Base-by-base conservation (phyloP, 2,888 invertebrate genomes). In the Orchesellides sinensis region DNA sequence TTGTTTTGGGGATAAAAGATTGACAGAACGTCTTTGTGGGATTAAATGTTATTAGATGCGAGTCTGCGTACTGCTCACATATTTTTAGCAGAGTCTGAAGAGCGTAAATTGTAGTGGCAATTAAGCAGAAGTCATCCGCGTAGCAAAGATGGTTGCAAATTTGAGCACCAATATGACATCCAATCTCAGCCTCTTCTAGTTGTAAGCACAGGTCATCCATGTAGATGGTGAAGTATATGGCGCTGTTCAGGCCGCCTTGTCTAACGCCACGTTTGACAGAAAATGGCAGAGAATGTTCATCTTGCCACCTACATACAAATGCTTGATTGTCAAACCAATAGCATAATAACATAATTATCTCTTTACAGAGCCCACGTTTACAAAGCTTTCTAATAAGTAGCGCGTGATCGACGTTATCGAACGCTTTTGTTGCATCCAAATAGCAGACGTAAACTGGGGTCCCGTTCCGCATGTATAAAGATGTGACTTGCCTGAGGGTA, bases 211-310 rank as follows among this genome's bases (percentile, higher is more conserved):
- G 19, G 0, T 59, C 49, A 21, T 77, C 68, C 23, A 56, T 21
- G 14, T 68, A 77, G 0, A 59, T 23, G 0, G 77, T 32, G 47
- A 77, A 77, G 12, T 27, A 32, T 27, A 14, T n/a, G 10, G 68
- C 29, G 19, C 56, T 68, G 1, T n/a, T 12, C n/a, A 66, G 0
- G 3, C 77, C 68, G 10, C 77, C 77, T 32, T 77, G 77, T n/a
- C 77, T 40, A 5, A 68, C 59, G 6, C 66, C n/a, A n/a, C n/a
- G n/a, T 19, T 10, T 47, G 56, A 3, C 47, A 2, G 0, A 47
- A 47, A 77, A 77, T 4, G 27, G 14, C 1, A n/a, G 1, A 1
- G 77, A 77, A 0, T 59, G 1, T 0, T 10, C 0, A 0, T 19
- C 27, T 5, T 21, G 25, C 77, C 77, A 77, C 1, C 49, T 10